Base-by-base conservation (phyloP, 2,888 invertebrate genomes). In the Tricholauxania praeusta region DNA sequence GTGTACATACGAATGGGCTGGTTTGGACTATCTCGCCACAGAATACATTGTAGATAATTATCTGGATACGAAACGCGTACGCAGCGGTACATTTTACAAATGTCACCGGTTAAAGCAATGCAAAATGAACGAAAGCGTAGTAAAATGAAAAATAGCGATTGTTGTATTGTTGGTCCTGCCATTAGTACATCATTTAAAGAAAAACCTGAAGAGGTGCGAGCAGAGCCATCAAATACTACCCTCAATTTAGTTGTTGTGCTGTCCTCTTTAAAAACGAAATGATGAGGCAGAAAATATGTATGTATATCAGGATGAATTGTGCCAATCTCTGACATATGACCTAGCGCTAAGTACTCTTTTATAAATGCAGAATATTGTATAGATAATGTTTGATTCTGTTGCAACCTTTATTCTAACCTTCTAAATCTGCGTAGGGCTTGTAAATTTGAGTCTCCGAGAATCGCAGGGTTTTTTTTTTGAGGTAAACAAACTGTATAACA, bases 401-500 rank as follows among this genome's bases (percentile, higher is more conserved):
- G 22, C 2, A 22, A 22, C 3, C 22, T 22, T 22, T 22, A 3
- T 22, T 22, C 22, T 22, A 22, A 22, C 3, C 22, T 22, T 22
- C 22, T 22, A 3, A 22, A 22, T 22, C 22, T 22, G 3, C 22
- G 22, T 22, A 49, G 7, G 12, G 55, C 57, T 32, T 55, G 48
- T 39, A 65, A 15, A 49, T 66, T 70, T 39, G 74, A 74, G 60
- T 75, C 72, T 1, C 75, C 72, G 15, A 76, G 47, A 3, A 49
- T 48, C 6, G 32, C 17, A 4, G 60, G 15, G 49, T 51, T 19
- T n/a, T n/a, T n/a, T 68, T 68, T 75, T 32, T n/a, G 63, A 14
- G 78, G 75, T n/a, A 76, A 63, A 17, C 70, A 71, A 32, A 73
- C 76, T 2, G 71, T 63, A 53, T n/a, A n/a, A n/a, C n/a, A n/a